A percentile compares a stretch with the other conserved stretches of the same genome.
phyloP scores from a whole-genome alignment of 1,140 invertebrate genomes.

The Dufourea novaeangliae region DNA sequence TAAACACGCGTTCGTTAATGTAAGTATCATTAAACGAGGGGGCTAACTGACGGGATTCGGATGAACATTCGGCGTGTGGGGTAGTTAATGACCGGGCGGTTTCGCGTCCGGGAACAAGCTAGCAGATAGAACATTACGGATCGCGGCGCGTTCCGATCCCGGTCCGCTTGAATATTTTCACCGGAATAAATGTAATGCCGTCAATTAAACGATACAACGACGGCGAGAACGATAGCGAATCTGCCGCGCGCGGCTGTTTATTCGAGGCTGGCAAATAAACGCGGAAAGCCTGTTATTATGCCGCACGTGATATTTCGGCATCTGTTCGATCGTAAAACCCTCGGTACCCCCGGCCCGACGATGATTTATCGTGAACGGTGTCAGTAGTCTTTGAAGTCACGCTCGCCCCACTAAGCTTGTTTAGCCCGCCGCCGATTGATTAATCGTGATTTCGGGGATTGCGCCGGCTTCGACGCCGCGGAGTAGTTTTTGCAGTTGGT shows the following conservation, averaged over 20 bases:
- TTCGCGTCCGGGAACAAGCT: too few species aligned
- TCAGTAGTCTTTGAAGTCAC: conserved; percentile 37
- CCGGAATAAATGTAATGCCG: conserved; percentile 36
- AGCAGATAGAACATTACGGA: background rate
- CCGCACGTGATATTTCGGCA: conserved; percentile 19
- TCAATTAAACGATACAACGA: conserved; percentile 28
- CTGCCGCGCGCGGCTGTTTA: conserved; percentile 31
- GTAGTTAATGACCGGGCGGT: conserved; percentile 13
- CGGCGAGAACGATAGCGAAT: conserved; percentile 23
- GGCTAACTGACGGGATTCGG: conserved; percentile 33
- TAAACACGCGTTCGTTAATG: conserved; percentile 32
- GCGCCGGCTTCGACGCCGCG: background rate
- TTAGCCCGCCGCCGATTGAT: conserved; percentile 38
- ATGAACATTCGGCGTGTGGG: conserved; percentile 13
- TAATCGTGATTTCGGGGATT: conserved; percentile 24
- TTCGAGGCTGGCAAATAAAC: conserved; percentile 42
- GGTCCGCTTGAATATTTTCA: conserved; percentile 20
- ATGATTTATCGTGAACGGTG: conserved; percentile 38
- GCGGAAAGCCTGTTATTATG: conserved; percentile 38
- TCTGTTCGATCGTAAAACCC: conserved; percentile 21
- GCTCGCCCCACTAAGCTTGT: conserved; percentile 4
- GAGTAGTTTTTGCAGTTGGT: background rate
- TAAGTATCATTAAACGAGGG: conserved; percentile 38
- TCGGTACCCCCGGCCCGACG: background rate
- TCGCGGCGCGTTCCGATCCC: background rate